A percentile compares a stretch with the other conserved stretches of the same genome.
Evolutionary conservation across 2,888 invertebrate species (phyloP).

Genomic region (Pterobdella sp.): DNA sequence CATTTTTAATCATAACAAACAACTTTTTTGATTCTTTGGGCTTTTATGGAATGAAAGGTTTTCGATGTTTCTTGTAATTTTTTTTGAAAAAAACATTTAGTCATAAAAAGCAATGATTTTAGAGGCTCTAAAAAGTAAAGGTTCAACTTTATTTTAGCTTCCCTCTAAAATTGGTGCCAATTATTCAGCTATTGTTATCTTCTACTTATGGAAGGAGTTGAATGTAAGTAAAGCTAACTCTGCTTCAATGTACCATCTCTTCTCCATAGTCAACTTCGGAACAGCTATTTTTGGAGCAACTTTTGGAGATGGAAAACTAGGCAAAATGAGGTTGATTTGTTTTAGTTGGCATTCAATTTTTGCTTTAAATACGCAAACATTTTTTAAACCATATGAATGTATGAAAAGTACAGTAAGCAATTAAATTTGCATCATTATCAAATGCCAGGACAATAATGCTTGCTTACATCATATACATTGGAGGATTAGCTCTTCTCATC

Average conservation of each 20-base stretch:
- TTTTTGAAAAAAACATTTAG: too few species aligned
- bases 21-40: not conserved
- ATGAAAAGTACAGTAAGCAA: too few species aligned
- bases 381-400: too few species aligned
- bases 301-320: not conserved
- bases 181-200: not conserved
- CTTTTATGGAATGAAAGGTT: not conserved
- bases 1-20: not conserved
- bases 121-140: too few species aligned
- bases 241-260: not conserved
- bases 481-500: not conserved
- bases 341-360: not conserved
- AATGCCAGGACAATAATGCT: not conserved
- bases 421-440: too few species aligned
- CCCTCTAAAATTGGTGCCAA: too few species aligned
- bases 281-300: not conserved
- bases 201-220: not conserved
- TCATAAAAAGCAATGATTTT: too few species aligned
- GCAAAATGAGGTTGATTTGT: not conserved
- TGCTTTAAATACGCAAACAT: too few species aligned
- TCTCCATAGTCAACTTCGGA: not conserved
- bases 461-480: not conserved
- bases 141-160: too few species aligned
- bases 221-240: not conserved
- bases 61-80: too few species aligned